Base-by-base conservation (phyloP, 2,888 invertebrate species). In the Smittia aterrima region DNA sequence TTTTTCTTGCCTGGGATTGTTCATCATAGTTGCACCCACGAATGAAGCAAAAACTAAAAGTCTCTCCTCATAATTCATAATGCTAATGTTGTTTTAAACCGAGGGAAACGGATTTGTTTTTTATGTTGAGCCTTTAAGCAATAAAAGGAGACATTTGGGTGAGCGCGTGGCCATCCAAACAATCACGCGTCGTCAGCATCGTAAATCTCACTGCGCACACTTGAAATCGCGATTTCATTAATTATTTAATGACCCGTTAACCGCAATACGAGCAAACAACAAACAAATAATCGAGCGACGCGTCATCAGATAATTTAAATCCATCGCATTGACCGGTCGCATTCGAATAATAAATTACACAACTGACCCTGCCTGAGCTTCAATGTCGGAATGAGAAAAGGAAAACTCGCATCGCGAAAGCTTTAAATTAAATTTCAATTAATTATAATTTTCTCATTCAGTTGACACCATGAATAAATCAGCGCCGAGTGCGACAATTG, bases 21-120 rank as follows among this genome's bases (percentile, higher is more conserved):
- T 22, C 58, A 58, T 58, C 18, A 58, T 58, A 7, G 58, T 58
- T 58, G 58, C 58, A 58, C 58, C 18, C 22, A 22, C 13, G 22
- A 18, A 22, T 22, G 58, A 58, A 58, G 13, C 9, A 18, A 22
- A 58, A 22, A 3, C 18, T 3, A 58, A 58, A 58, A 22, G 58
- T 58, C 58, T 1, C 22, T 16, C 20, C 27, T 64, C 64, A 64
- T 64, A 64, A 64, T 64, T 64, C 64, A 64, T 64, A 64, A 64
- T 64, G 64, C 64, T 25, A 58, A 64, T 27, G 24, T 64, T 64
- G 1, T 58, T 58, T 58, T 24, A 3, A 38, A 38, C 38, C 6
- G 11, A 38, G 11, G 11, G 18, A 16, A 24, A 58, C 20, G 13
- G 13, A 58, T 7, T 18, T 16, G 4, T 13, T 16, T 13, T 47